Evolutionary conservation across 2,888 invertebrate species (phyloP).

Genomic region (Pristionchus japonicus): DNA sequence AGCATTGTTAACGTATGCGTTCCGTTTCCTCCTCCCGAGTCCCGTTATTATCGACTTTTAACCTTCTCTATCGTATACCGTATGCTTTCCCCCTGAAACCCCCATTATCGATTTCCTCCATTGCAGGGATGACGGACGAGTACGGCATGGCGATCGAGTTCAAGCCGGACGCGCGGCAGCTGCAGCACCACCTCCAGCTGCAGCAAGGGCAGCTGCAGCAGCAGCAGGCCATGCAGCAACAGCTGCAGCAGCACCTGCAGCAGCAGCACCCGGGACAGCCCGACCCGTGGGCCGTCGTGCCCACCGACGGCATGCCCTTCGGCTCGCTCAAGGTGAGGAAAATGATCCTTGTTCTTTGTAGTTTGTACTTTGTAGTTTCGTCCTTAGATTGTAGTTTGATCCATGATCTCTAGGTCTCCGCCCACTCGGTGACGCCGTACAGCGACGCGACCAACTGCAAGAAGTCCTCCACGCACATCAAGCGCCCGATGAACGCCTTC

Average conservation of each 20-base stretch:
- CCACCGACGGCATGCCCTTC: constrained; percentile 46
- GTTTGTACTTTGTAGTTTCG: background rate
- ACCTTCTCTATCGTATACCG: too few species aligned
- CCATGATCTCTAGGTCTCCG: constrained; percentile 81
- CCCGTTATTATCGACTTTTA: too few species aligned
- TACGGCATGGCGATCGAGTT: constrained; percentile 45
- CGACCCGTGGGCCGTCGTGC: background rate
- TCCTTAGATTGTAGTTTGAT: background rate
- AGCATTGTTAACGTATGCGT: too few species aligned
- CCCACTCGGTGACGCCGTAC: constrained; percentile 93
- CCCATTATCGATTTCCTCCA: background rate
- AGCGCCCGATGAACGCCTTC: constrained; percentile 91
- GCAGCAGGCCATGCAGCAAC: background rate
- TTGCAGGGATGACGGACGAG: constrained; percentile 45
- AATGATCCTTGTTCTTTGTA: too few species aligned
- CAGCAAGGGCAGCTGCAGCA: background rate
- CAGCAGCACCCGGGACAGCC: background rate
- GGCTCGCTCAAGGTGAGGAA: constrained; percentile 43
- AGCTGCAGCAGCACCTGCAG: constrained; percentile 7
- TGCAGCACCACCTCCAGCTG: background rate
- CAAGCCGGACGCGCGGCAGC: constrained; percentile 36
- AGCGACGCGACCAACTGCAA: constrained; percentile 92
- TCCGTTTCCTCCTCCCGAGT: too few species aligned
- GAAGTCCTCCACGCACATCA: constrained; percentile 97
- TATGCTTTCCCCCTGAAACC: background rate